These are phyloP conservation scores for Brachyhypopomus occidentalis DNA, from an alignment of 2,113 vertebrate genomes.

Conservation along the genomic window DNA sequence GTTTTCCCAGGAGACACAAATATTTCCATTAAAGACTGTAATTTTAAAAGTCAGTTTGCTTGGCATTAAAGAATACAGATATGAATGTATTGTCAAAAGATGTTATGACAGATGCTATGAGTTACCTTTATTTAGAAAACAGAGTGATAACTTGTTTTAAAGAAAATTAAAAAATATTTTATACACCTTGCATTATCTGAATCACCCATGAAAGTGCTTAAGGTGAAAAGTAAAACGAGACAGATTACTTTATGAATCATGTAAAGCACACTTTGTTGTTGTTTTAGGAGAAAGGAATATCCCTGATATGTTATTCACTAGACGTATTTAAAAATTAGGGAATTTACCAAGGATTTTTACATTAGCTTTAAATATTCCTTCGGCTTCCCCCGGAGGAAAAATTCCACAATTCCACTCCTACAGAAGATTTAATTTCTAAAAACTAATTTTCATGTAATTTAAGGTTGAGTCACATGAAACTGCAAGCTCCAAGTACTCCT, in stretches of 20 bases:
- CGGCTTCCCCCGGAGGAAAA: constrained; percentile 24
- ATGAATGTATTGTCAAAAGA: neutral
- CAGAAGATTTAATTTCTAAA: constrained; percentile 11
- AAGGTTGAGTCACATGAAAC: constrained; percentile 38
- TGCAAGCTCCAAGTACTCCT: constrained; percentile 12
- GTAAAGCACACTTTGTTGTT: neutral
- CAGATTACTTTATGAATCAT: neutral
- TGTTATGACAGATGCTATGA: neutral
- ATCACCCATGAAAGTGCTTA: neutral
- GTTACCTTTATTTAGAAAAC: neutral
- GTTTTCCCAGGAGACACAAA: neutral
- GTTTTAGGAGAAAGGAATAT: constrained; percentile 31
- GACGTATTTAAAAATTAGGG: constrained; percentile 32
- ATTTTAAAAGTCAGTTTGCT: neutral
- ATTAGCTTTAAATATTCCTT: constrained; percentile 26
- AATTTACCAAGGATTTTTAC: constrained; percentile 32
- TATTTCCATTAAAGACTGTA: neutral
- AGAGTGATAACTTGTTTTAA: neutral
- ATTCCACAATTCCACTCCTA: constrained; percentile 14
- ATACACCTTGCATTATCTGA: neutral
- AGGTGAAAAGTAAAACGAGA: neutral
- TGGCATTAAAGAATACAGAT: neutral
- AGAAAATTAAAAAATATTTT: neutral
- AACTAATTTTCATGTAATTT: constrained; percentile 16
- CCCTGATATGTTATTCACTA: constrained; percentile 40